Conservation (phyloP, 2,113 vertebrate genomes). For the Sceloporus tristichus region DNA sequence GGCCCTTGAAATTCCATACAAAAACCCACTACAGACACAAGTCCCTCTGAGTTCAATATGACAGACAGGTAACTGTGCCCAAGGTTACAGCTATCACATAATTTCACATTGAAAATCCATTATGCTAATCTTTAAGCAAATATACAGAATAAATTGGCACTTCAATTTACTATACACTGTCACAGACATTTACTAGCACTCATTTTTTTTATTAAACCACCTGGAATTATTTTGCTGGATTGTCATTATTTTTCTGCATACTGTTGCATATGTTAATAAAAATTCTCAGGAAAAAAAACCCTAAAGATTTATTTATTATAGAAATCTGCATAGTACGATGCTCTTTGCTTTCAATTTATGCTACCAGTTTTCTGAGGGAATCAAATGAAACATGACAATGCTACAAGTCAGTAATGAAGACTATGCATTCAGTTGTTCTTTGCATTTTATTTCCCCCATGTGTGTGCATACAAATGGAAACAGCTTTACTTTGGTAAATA, state of each 20-base stretch:
- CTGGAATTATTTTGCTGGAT: conserved; percentile 23
- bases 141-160: neutral
- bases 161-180: conserved; percentile 19
- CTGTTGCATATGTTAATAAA: neutral
- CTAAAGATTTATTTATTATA: conserved; percentile 10
- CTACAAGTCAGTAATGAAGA: neutral
- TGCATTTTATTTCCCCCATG: neutral
- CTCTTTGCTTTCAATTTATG: conserved; percentile 17
- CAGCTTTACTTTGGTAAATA: neutral
- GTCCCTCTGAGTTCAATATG: no score
- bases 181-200: neutral
- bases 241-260: conserved; percentile 4
- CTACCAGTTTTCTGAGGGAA: neutral
- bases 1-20: no score
- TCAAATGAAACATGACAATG: neutral
- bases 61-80: no score
- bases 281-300: neutral
- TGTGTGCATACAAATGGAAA: neutral
- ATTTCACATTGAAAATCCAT: conserved; percentile 54
- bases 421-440: neutral
- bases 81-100: neutral
- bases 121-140: conserved; percentile 47
- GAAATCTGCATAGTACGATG: neutral
- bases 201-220: conserved; percentile 28
- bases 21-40: neutral